Evolutionary conservation across 92 coral and sea anemone species (phyloP).

Genomic region (Plumapathes pennacea): DNA sequence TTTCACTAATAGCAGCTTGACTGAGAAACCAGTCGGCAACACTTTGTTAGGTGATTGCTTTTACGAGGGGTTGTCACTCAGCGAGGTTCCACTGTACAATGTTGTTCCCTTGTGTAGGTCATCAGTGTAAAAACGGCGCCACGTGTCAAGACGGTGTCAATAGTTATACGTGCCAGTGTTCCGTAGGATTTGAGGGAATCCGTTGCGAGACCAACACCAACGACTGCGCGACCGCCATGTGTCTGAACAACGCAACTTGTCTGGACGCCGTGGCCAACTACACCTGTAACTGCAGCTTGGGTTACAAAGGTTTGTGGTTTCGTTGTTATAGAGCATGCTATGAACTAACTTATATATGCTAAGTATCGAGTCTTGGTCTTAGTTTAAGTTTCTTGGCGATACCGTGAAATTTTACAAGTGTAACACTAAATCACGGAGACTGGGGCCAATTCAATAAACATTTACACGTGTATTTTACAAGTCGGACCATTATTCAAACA

Average conservation of each 20-base stretch:
- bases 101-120: constrained; percentile 47
- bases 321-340: too few species aligned
- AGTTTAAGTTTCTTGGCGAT: too few species aligned
- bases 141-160: constrained; percentile 67
- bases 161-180: constrained; percentile 46
- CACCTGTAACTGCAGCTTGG: constrained; percentile 70
- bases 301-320: constrained; percentile 50
- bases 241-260: constrained; percentile 62
- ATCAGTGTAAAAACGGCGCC: constrained; percentile 58
- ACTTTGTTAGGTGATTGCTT: not conserved
- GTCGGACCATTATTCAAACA: too few species aligned
- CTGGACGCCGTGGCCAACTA: constrained; percentile 62
- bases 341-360: too few species aligned
- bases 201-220: constrained; percentile 42
- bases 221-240: constrained; percentile 53
- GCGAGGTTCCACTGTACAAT: too few species aligned
- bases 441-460: too few species aligned
- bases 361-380: too few species aligned
- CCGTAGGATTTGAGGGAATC: constrained; percentile 44
- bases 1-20: not conserved
- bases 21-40: not conserved
- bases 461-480: too few species aligned
- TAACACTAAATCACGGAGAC: too few species aligned
- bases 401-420: too few species aligned
- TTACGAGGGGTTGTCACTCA: not conserved